Conservation (phyloP, 2,113 vertebrate species). For the human region GRCh38 chr13:49721001-49721500, state of each 20-base stretch:
- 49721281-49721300: conserved; percentile 15
- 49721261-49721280: conserved; percentile 48
- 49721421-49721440: conserved; percentile 33
- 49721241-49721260: conserved; percentile 27
- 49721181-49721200: too few relatives aligned
- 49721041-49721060: too few relatives aligned
- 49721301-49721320: background rate
- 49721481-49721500: conserved; percentile 45
- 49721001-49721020: too few relatives aligned
- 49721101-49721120: too few relatives aligned
- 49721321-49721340: background rate
- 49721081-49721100: too few relatives aligned
- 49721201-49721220: too few relatives aligned
- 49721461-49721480: background rate
- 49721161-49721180: too few relatives aligned
- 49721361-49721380: background rate
- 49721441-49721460: conserved; percentile 20
- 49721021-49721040: too few relatives aligned
- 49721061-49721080: too few relatives aligned
- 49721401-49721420: conserved; percentile 17
- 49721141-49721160: too few relatives aligned
- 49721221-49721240: background rate
- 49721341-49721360: background rate
- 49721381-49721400: conserved; percentile 7
- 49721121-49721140: too few relatives aligned